Evolutionary conservation across 2,888 invertebrate genomes (phyloP), one percentile per base, ranked within the genome.

Genomic region (Spodoptera littoralis): DNA sequence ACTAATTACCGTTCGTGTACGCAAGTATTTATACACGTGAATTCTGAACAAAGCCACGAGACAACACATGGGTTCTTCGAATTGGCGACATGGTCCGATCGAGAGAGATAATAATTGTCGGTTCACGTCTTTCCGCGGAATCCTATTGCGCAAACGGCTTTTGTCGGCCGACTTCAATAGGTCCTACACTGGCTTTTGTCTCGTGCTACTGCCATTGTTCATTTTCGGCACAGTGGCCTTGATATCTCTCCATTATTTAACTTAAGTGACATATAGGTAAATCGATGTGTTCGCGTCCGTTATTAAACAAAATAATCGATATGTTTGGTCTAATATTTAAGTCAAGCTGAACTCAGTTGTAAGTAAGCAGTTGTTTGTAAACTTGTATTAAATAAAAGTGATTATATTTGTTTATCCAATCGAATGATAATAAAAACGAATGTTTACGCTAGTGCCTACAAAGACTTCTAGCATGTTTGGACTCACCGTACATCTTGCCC

Each of bases 401-500:
- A 36, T 36, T 27, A 36, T 9, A 9, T 36, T 36, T 36, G 36
- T 36, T 9, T 36, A 9, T 36, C 36, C 9, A 9, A 9, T 36
- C 36, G 1, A 8, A 9, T 36, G 36, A 8, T 9, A 36, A 36
- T 6, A 36, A 36, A 36, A 36, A 36, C 6, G 18, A 12, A 22
- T 49, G 18, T 42, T 27, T 50, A 46, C 42, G 56, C 70, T 50
- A 61, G 55, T 51, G 59, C 54, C 48, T 61, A 46, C 30, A 65
- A 62, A 62, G 63, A 73, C 71, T 81, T 84, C 81, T 84, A 85
- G 80, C 84, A 87, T 86, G 84, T 84, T 85, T 84, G 86, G 88
- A 98, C 99, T 98, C 96, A 99, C 99, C 99, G 96, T 99, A 99
- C 99, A 99, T 99, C 97, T 99, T 99, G 91, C 99, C 99, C 96